Base-by-base conservation (phyloP, 2,113 vertebrate genomes). In the Ardeotis arabs region DNA sequence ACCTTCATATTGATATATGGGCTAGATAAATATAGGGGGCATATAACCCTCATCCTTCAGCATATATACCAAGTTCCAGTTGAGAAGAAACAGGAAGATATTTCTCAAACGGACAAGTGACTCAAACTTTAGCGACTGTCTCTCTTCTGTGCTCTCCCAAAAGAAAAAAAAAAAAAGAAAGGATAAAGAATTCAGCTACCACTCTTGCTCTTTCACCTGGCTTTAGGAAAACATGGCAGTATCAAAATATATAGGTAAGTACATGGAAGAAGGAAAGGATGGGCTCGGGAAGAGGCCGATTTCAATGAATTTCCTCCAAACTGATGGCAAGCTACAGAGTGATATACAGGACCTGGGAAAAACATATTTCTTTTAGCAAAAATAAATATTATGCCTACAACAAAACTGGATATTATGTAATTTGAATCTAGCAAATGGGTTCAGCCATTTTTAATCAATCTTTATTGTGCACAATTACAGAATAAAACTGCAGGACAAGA, bases 191-290 rank as follows among this genome's bases (percentile, higher is more conserved):
- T 49, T 70, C 0, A 0, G n/a, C 9, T 52, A 41, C 17, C 5
- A 12, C 10, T 78, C 29, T 33, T 66, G 8, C 21, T 69, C 24
- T 58, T 8, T 14, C 21, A 8, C 9, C 16, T 22, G 35, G 25
- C 31, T 60, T 35, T 60, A 49, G 45, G 49, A 80, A 90, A 80
- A 17, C 7, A 87, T 12, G 8, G 18, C 56, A 76, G 47, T 60
- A 20, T 2, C 0, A 60, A 47, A 45, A 12, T 2, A 0, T 0
- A 1, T 12, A 41, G 9, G 7, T 10, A 59, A 67, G 4, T 58
- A 35, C 35, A 11, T 7, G 7, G 9, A 90, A 35, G 33, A 49
- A 55, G 39, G 19, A 47, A 79, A 82, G 3, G 6, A 76, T 52
- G 16, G 4, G 13, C 29, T 88, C 20, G 37, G n/a, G 31, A 93